phyloP scores from a whole-genome alignment of 1,140 invertebrate genomes.

The Bicyclus anynana region DNA sequence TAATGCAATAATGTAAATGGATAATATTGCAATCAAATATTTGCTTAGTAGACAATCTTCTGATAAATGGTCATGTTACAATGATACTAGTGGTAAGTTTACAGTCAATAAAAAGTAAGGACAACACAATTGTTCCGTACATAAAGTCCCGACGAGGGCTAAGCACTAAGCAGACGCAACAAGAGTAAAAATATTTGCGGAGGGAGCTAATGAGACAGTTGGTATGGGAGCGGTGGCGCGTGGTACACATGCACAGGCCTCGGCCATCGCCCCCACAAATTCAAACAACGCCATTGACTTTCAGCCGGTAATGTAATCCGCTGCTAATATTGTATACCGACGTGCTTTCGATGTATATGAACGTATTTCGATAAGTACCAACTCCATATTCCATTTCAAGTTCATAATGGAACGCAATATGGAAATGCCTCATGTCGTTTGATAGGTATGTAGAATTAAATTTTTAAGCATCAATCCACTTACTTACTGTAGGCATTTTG shows the following conservation, averaged over 20 bases:
- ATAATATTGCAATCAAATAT: no score
- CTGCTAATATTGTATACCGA: conserved; percentile 9
- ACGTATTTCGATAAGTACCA: background rate
- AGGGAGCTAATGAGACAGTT: conserved; percentile 60
- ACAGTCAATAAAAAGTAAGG: background rate
- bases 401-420: conserved; percentile 3
- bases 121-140: conserved; percentile 31
- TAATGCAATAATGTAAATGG: no score
- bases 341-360: background rate
- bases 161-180: conserved; percentile 46
- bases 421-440: background rate
- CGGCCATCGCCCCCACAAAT: conserved; percentile 59
- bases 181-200: conserved; percentile 50
- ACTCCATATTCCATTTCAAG: background rate
- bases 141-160: conserved; percentile 44
- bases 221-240: conserved; percentile 42
- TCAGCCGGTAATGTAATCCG: conserved; percentile 29
- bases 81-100: background rate
- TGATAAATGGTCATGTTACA: no score
- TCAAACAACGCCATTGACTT: conserved; percentile 44
- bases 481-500: background rate
- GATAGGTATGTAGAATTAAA: background rate
- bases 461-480: background rate
- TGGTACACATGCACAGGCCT: conserved; percentile 42
- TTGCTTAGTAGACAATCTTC: no score